Evolutionary conservation across 1,140 invertebrate species (phyloP).

Genomic region (Hycleus phaleratus): DNA sequence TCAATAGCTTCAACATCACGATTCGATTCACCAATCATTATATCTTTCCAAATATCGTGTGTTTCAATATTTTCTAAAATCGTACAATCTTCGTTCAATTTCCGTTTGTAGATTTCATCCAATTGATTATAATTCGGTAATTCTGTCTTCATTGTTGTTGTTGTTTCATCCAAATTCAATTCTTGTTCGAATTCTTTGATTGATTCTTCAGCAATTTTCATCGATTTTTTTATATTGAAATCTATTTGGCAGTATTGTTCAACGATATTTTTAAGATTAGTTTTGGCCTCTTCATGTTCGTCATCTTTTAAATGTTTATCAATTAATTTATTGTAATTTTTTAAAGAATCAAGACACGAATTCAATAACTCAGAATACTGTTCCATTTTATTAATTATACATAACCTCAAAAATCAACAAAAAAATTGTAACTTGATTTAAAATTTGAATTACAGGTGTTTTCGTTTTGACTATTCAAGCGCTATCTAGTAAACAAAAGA

Average conservation of each 20-base stretch:
- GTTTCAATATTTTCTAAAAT: conserved; percentile 3
- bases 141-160: too few relatives aligned
- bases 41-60: conserved; percentile 22
- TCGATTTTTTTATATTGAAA: conserved; percentile 12
- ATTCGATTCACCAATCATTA: conserved; percentile 9
- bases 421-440: too few relatives aligned
- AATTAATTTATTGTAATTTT: conserved; percentile 26
- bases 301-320: conserved; percentile 16
- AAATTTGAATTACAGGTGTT: too few relatives aligned
- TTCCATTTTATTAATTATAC: too few relatives aligned
- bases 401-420: too few relatives aligned
- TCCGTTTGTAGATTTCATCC: conserved; percentile 21
- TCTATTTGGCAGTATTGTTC: conserved; percentile 23
- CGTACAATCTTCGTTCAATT: conserved; percentile 3
- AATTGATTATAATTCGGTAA: conserved; percentile 11
- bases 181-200: conserved; percentile 17
- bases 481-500: too few relatives aligned
- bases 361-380: too few relatives aligned
- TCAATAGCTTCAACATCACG: conserved; percentile 18
- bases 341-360: conserved; percentile 22
- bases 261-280: conserved; percentile 17
- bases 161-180: not conserved
- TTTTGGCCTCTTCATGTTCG: conserved; percentile 12
- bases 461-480: too few relatives aligned
- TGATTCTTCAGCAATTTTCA: conserved; percentile 16